Conservation (phyloP, 2,797 vertebrate genomes). For the Pangasius macronema region DNA sequence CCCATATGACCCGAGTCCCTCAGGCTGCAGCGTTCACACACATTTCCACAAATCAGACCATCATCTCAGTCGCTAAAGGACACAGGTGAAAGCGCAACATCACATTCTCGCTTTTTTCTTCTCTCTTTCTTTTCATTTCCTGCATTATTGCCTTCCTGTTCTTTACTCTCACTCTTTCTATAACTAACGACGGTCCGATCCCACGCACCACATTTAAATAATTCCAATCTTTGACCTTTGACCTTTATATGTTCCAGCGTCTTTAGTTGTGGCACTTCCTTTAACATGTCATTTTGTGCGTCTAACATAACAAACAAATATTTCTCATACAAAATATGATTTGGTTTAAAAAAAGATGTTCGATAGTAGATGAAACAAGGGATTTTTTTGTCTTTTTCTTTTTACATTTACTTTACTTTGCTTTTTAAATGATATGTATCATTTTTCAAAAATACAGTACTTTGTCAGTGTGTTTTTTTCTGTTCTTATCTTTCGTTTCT, state of each 20-base stretch:
- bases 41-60: constrained; percentile 65
- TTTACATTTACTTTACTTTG: constrained; percentile 62
- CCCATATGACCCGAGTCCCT: neutral
- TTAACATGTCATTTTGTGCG: no score
- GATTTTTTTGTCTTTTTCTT: constrained; percentile 67
- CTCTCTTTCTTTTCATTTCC: neutral
- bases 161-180: constrained; percentile 44
- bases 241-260: constrained; percentile 43
- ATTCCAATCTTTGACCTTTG: neutral
- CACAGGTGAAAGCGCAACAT: constrained; percentile 59
- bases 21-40: constrained; percentile 46
- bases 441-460: constrained; percentile 60
- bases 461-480: constrained; percentile 45
- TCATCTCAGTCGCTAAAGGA: constrained; percentile 68
- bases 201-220: no score
- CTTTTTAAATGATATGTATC: constrained; percentile 61
- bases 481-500: constrained; percentile 35
- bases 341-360: constrained; percentile 66
- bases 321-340: no score
- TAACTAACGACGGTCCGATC: neutral
- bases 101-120: neutral
- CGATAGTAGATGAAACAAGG: constrained; percentile 75
- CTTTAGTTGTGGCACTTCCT: no score
- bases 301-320: no score
- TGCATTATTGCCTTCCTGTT: constrained; percentile 18